A percentile compares a stretch with the other conserved stretches of the same genome.
Evolutionary conservation across 2,797 vertebrate genomes (phyloP).

Genomic region (Ataeniobius toweri): DNA sequence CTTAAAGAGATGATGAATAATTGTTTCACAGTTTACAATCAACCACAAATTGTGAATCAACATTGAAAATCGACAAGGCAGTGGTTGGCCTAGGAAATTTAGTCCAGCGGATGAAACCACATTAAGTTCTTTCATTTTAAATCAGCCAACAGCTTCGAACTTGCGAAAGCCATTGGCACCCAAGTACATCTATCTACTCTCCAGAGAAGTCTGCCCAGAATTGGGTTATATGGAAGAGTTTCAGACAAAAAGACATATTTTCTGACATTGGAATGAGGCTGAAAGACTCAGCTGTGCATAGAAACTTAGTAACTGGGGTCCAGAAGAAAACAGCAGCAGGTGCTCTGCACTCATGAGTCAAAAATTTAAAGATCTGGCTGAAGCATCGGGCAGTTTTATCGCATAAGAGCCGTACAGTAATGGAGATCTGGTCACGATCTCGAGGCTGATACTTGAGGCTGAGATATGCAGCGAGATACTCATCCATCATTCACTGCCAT

Average conservation of each 20-base stretch:
- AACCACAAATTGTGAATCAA: too few species aligned
- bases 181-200: background rate
- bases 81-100: too few species aligned
- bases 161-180: too few species aligned
- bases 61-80: too few species aligned
- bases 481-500: background rate
- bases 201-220: background rate
- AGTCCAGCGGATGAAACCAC: too few species aligned
- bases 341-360: conserved; percentile 44
- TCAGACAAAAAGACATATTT: background rate
- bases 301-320: background rate
- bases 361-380: conserved; percentile 33
- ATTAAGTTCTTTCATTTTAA: background rate
- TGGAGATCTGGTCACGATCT: background rate
- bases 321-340: conserved; percentile 13
- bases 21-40: too few species aligned
- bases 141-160: background rate
- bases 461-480: background rate
- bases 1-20: too few species aligned
- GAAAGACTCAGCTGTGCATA: background rate
- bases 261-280: background rate
- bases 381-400: background rate
- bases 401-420: background rate
- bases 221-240: background rate
- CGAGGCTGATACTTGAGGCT: background rate